Conservation (phyloP, 2,797 vertebrate genomes). For the Lerista edwardsae region DNA sequence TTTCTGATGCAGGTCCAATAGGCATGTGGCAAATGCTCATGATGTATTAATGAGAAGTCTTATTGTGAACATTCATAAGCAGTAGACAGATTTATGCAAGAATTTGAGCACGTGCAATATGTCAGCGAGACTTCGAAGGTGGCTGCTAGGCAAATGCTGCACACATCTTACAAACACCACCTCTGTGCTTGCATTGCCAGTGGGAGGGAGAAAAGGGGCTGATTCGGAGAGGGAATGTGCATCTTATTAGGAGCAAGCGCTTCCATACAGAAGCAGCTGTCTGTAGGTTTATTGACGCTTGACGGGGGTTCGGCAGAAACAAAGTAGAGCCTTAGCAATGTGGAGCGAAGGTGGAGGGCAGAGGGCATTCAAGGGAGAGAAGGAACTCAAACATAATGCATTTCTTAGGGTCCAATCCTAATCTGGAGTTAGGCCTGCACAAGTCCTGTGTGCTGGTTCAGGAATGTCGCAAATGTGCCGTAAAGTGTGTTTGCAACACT, state of each 20-base stretch:
- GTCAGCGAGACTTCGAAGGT: slow-evolving; percentile 47
- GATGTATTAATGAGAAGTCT: slow-evolving; percentile 46
- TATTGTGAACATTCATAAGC: slow-evolving; percentile 61
- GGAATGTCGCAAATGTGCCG: too few species aligned
- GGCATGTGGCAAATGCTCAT: slow-evolving; percentile 48
- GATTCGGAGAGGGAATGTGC: slow-evolving; percentile 16
- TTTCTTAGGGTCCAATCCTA: too few species aligned
- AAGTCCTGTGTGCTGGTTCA: too few species aligned
- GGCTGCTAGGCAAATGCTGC: slow-evolving; percentile 51
- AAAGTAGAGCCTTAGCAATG: background rate
- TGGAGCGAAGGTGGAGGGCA: background rate
- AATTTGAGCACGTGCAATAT: slow-evolving; percentile 62
- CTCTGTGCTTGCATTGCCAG: slow-evolving; percentile 23
- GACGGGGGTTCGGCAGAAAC: slow-evolving; percentile 3
- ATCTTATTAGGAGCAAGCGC: slow-evolving; percentile 3
- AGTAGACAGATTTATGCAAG: slow-evolving; percentile 58
- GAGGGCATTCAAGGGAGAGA: background rate
- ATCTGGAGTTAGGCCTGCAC: too few species aligned
- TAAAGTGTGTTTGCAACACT: too few species aligned
- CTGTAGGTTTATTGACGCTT: background rate
- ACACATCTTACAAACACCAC: slow-evolving; percentile 54
- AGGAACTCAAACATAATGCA: background rate
- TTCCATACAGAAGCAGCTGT: background rate
- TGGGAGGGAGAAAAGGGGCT: slow-evolving; percentile 24
- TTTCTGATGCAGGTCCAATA: slow-evolving; percentile 50